phyloP scores from a whole-genome alignment of 2,113 vertebrate genomes.

The Coryphaenoides rupestris region DNA sequence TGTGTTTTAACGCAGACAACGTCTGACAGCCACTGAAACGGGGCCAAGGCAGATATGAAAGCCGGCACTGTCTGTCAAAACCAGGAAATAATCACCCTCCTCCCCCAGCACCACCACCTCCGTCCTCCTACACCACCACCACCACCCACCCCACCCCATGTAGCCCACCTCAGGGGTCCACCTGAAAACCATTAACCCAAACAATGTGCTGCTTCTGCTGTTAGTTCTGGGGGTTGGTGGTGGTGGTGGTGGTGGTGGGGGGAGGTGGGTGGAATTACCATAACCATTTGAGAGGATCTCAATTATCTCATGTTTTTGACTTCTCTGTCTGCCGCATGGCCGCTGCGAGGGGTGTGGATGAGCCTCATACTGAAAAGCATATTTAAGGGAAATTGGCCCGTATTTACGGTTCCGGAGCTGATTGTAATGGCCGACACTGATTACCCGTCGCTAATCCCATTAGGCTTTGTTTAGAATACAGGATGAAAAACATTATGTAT shows the following conservation, averaged over 20 bases:
- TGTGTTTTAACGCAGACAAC: constrained; percentile 78
- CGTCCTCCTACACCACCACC: too few relatives aligned
- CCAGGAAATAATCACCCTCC: constrained; percentile 86
- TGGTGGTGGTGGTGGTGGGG: constrained; percentile 58
- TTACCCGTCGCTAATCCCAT: constrained; percentile 34
- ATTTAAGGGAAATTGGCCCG: constrained; percentile 38
- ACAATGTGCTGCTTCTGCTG: constrained; percentile 89
- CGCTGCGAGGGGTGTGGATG: constrained; percentile 15
- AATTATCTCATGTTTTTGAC: constrained; percentile 74
- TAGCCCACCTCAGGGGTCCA: constrained; percentile 71
- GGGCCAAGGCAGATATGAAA: constrained; percentile 84
- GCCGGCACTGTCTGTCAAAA: constrained; percentile 88
- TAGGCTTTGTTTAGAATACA: constrained; percentile 20
- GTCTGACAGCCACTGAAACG: constrained; percentile 76
- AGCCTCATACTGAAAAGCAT: constrained; percentile 54
- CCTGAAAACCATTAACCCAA: constrained; percentile 93
- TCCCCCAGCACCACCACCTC: too few relatives aligned
- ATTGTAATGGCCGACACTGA: constrained; percentile 39
- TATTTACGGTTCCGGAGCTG: constrained; percentile 31
- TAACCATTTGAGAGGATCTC: constrained; percentile 81
- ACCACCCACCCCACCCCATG: background rate
- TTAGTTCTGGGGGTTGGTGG: constrained; percentile 60
- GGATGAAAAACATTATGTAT: constrained; percentile 20
- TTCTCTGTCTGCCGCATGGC: constrained; percentile 9
- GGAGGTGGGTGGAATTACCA: constrained; percentile 79